Percentiles rank a stretch among this genome's conserved stretches.
These are phyloP conservation scores for Atta colombica DNA, from an alignment of 1,140 invertebrate species.

Conservation along the genomic window DNA sequence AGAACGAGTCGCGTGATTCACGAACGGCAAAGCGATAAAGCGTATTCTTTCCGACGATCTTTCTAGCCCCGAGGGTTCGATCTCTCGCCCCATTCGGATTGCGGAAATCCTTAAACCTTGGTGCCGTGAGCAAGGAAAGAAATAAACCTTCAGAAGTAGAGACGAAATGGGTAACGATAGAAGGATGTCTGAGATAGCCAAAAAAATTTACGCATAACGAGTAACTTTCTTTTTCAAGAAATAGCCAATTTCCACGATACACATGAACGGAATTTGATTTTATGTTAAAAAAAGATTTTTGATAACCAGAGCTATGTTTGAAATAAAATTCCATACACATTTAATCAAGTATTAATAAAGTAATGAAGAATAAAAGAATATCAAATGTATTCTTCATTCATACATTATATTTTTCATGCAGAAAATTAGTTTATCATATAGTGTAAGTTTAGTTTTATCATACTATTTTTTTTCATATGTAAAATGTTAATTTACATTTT, in stretches of 20 bases:
- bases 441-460: background rate
- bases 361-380: background rate
- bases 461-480: background rate
- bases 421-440: background rate
- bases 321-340: too few relatives aligned
- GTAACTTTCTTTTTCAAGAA: background rate
- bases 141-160: constrained; percentile 50
- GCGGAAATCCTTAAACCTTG: constrained; percentile 62
- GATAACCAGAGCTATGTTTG: too few relatives aligned
- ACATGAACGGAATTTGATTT: background rate
- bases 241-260: background rate
- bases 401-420: background rate
- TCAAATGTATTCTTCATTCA: background rate
- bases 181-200: background rate
- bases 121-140: constrained; percentile 24
- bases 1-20: constrained; percentile 50
- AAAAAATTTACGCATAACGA: constrained; percentile 16
- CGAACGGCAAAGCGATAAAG: constrained; percentile 62
- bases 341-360: background rate
- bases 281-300: background rate
- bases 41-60: constrained; percentile 65
- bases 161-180: constrained; percentile 22
- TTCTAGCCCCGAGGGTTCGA: constrained; percentile 65
- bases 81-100: constrained; percentile 59
- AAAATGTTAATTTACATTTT: background rate